Evolutionary conservation across 2,888 invertebrate species (phyloP).

Genomic region (Epinotia bilunana): DNA sequence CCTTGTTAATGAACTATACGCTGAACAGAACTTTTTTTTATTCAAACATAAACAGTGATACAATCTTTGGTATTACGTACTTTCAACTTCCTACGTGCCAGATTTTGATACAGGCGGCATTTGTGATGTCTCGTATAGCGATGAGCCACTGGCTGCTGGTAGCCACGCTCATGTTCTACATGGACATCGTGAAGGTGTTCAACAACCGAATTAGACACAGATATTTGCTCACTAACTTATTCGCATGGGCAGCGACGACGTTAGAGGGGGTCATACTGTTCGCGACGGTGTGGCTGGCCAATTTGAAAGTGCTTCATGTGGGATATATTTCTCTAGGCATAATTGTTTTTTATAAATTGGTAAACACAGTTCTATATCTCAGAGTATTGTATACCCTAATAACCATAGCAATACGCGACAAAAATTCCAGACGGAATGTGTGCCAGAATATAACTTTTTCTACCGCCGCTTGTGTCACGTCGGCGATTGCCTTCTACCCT

Average conservation of each 20-base stretch:
- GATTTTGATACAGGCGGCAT: conserved; percentile 7
- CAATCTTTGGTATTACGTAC: conserved; percentile 9
- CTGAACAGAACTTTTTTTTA: conserved; percentile 20
- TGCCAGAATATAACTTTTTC: conserved; percentile 24
- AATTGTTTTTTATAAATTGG: conserved; percentile 9
- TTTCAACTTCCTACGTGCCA: conserved; percentile 10
- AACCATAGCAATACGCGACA: conserved; percentile 12
- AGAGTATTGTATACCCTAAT: conserved; percentile 21
- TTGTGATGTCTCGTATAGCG: conserved; percentile 23
- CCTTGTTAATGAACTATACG: conserved; percentile 17
- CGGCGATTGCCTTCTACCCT: conserved; percentile 13
- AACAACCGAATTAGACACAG: conserved; percentile 13
- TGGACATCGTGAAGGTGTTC: conserved; percentile 32
- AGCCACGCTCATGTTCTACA: conserved; percentile 17
- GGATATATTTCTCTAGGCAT: conserved; percentile 14
- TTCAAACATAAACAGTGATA: conserved; percentile 6
- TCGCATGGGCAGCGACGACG: conserved; percentile 14
- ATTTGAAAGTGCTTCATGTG: conserved; percentile 11
- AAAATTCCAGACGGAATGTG: neutral
- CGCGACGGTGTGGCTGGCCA: neutral
- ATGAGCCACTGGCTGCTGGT: conserved; percentile 37
- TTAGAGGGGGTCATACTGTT: conserved; percentile 15
- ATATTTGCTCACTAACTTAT: conserved; percentile 23
- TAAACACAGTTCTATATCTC: conserved; percentile 16
- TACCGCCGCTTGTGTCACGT: conserved; percentile 12